A percentile compares a stretch with the other conserved stretches of the same genome.
Conservation (phyloP, 1,140 invertebrate genomes). For the Trichonephila inaurata region DNA sequence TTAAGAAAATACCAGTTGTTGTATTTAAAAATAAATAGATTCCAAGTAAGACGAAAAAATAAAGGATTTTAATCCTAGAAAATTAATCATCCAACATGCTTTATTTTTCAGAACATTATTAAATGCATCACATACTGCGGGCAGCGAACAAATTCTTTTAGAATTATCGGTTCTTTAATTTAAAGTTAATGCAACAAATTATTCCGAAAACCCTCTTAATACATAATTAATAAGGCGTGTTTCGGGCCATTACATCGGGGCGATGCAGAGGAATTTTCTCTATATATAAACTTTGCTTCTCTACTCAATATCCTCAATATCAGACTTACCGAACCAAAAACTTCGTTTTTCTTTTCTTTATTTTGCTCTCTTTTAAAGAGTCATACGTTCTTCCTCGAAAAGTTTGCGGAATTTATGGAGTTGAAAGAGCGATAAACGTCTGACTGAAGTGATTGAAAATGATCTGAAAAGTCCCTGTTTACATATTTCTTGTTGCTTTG, state of each 20-base stretch:
- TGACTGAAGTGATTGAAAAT: slow-evolving; percentile 1
- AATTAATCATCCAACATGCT: not conserved
- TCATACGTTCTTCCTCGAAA: not conserved
- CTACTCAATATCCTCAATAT: not conserved
- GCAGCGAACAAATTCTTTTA: not conserved
- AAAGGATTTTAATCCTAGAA: not conserved
- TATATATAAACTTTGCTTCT: not conserved
- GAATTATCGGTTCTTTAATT: not conserved
- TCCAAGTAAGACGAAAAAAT: no score
- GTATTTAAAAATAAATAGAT: no score
- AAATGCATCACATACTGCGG: not conserved
- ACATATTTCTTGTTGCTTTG: not conserved
- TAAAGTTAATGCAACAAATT: not conserved
- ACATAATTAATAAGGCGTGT: not conserved
- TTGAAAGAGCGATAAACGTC: slow-evolving; percentile 16
- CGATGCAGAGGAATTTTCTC: not conserved
- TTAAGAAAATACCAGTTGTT: no score
- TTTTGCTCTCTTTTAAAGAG: not conserved
- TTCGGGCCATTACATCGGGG: not conserved
- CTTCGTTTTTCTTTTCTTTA: not conserved
- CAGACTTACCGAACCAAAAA: not conserved
- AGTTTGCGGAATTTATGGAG: slow-evolving; percentile 3
- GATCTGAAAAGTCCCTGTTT: slow-evolving; percentile 4
- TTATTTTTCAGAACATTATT: not conserved
- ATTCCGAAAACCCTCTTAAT: not conserved